phyloP scores from a whole-genome alignment of 2,888 invertebrate genomes.

The Ornithoptera alexandrae region DNA sequence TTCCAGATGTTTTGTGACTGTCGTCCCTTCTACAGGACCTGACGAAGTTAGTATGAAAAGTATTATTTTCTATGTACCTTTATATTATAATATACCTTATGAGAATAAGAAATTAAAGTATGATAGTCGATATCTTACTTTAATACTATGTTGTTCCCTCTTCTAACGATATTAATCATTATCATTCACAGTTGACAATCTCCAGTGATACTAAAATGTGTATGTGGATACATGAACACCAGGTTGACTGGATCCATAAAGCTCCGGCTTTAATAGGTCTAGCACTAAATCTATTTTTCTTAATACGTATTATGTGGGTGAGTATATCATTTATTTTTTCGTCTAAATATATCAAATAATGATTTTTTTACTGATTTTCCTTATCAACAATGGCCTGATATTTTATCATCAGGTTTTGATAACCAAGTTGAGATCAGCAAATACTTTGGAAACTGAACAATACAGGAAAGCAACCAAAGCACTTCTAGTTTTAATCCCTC shows the following conservation, averaged over 20 bases:
- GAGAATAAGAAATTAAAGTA: not conserved
- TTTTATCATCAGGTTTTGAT: slow-evolving; percentile 86
- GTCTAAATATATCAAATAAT: too few species aligned
- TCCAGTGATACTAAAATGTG: slow-evolving; percentile 81
- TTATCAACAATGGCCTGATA: not conserved
- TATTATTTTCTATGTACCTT: not conserved
- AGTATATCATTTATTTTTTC: slow-evolving; percentile 53
- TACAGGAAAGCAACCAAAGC: slow-evolving; percentile 95
- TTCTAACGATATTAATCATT: not conserved
- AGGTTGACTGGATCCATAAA: slow-evolving; percentile 93
- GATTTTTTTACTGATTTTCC: too few species aligned
- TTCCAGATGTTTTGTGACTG: slow-evolving; percentile 63
- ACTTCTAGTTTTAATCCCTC: slow-evolving; percentile 93
- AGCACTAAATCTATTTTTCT: slow-evolving; percentile 89
- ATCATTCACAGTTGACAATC: slow-evolving; percentile 50
- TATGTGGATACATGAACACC: slow-evolving; percentile 89
- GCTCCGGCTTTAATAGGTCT: slow-evolving; percentile 90
- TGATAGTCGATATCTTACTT: not conserved
- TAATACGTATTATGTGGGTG: slow-evolving; percentile 93
- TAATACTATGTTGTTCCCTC: not conserved
- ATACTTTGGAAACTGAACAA: slow-evolving; percentile 93
- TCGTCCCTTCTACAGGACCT: slow-evolving; percentile 57
- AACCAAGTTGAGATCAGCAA: slow-evolving; percentile 94
- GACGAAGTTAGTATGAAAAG: slow-evolving; percentile 56
- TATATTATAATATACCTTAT: not conserved